Evolutionary conservation across 2,797 vertebrate species (phyloP), one percentile per base, ranked within the genome.

Genomic region (Cephalopachus bancanus): DNA sequence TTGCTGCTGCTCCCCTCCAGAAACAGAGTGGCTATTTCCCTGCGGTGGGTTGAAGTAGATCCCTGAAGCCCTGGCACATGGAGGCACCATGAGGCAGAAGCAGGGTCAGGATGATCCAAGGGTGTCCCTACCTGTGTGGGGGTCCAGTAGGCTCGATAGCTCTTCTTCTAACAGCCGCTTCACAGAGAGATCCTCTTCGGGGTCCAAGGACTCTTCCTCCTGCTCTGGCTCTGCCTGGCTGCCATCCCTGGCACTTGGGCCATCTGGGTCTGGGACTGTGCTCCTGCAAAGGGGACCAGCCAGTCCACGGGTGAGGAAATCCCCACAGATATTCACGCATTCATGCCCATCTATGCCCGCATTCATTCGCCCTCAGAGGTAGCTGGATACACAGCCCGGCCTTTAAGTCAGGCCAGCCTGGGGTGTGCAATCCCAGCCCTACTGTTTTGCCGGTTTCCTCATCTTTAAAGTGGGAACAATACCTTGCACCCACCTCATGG

Each of bases 161-260:
- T 99, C 99, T 97, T 99, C 99, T 97, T 99, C 98, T 90, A 99
- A 98, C 0, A 98, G 98, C 97, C 99, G 99, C 37, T 99, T 98
- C 28, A 99, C 98, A 0, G 99, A 99, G 14, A 99, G 97, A 96
- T 99, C 99, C 51, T 99, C 98, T 62, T 99, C 99, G 0, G 98
- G 97, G 71, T 99, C 99, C 44, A 98, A 99, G 95, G 99, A 99
- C 7, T 98, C 97, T 51, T 99, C 99, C 16, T 99, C 99, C 0
- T 99, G 98, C 93, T 99, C 99, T 0, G 99, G 99, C 97, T 99
- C 99, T 0, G 99, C 99, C 0, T 99, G 99, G 55, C 99, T 99
- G 0, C 99, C 99, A 98, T 99, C 99, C 98, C 99, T 99, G 37
- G 99, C 98, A 95, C 99, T 99, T 97, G 99, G 98, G 98, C 99